Evolutionary conservation across 2,888 invertebrate genomes (phyloP).

Genomic region (Pandemis heparana): DNA sequence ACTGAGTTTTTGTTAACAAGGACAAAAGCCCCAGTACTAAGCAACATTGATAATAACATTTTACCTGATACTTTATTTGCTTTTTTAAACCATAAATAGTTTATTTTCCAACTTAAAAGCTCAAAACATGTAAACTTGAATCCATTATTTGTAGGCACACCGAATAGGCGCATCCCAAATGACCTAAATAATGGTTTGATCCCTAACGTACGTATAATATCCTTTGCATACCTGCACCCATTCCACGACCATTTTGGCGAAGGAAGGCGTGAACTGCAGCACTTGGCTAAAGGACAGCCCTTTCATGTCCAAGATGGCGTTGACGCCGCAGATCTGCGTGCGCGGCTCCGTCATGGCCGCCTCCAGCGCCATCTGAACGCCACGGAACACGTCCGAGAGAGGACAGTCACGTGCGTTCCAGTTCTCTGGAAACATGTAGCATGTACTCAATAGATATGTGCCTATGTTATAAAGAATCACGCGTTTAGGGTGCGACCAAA

Average conservation of each 20-base stretch:
- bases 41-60: too few relatives aligned
- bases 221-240: conserved; percentile 87
- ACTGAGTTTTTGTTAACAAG: background rate
- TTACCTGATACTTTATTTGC: background rate
- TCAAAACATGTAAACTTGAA: background rate
- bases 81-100: background rate
- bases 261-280: conserved; percentile 91
- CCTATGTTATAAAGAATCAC: background rate
- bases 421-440: conserved; percentile 78
- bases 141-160: too few relatives aligned
- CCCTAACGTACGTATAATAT: too few relatives aligned
- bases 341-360: conserved; percentile 92
- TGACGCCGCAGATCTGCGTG: conserved; percentile 91
- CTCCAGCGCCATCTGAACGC: conserved; percentile 89
- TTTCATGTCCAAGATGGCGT: conserved; percentile 91
- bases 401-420: conserved; percentile 91
- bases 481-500: too few relatives aligned
- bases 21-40: too few relatives aligned
- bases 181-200: too few relatives aligned
- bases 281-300: conserved; percentile 90
- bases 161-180: too few relatives aligned
- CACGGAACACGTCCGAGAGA: conserved; percentile 89
- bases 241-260: conserved; percentile 89
- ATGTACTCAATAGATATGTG: background rate
- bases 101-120: background rate